phyloP scores from a whole-genome alignment of 2,113 vertebrate genomes.

The Halichoerus grypus region DNA sequence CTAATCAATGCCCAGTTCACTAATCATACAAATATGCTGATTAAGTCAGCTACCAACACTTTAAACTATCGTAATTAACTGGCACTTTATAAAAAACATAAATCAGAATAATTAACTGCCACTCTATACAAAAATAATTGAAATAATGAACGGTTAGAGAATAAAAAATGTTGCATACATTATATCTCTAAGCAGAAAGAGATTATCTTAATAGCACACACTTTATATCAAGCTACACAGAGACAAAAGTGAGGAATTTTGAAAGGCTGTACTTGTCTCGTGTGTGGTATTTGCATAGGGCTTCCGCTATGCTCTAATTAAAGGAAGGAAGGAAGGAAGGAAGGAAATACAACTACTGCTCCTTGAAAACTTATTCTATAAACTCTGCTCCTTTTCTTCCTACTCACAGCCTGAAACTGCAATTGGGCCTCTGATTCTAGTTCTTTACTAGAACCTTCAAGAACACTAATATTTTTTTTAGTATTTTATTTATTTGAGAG shows the following conservation, averaged over 20 bases:
- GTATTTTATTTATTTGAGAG: neutral
- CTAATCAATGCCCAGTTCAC: neutral
- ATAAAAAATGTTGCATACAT: neutral
- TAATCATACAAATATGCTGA: neutral
- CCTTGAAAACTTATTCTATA: neutral
- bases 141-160: neutral
- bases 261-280: neutral
- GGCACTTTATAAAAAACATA: neutral
- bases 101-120: conserved; percentile 23
- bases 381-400: neutral
- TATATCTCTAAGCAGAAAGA: conserved; percentile 38
- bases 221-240: neutral
- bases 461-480: neutral
- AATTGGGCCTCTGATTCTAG: neutral
- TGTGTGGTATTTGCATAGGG: neutral
- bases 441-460: neutral
- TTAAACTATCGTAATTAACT: conserved; percentile 37
- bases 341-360: neutral
- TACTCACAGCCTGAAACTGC: neutral
- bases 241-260: neutral
- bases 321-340: neutral
- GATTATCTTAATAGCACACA: neutral
- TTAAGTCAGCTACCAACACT: neutral
- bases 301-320: neutral
- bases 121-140: neutral